Evolutionary conservation across 2,888 invertebrate genomes (phyloP).

Genomic region (Automeris io): DNA sequence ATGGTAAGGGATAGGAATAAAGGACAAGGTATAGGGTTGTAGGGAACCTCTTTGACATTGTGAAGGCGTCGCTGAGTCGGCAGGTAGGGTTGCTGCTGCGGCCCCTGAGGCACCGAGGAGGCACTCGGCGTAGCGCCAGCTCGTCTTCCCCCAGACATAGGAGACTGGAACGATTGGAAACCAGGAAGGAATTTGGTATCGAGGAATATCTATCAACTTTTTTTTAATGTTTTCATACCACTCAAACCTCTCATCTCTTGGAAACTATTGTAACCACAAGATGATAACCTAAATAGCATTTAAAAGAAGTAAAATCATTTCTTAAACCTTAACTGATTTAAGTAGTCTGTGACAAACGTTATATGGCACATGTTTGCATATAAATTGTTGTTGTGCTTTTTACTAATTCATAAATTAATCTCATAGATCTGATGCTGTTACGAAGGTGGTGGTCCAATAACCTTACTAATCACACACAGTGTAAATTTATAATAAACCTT

Average conservation of each 20-base stretch:
- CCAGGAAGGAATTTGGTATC: background rate
- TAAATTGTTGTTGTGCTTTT: too few species aligned
- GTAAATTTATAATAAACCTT: too few species aligned
- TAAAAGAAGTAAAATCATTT: too few species aligned
- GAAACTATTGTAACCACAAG: too few species aligned
- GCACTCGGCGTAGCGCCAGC: conserved; percentile 56
- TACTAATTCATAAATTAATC: too few species aligned
- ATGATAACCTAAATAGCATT: too few species aligned
- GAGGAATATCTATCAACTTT: background rate
- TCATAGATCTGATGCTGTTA: too few species aligned
- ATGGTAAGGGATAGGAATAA: background rate
- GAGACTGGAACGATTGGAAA: conserved; percentile 29
- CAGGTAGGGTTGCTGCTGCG: conserved; percentile 33
- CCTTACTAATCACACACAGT: too few species aligned
- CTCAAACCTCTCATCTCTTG: background rate
- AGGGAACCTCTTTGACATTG: conserved; percentile 50
- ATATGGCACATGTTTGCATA: too few species aligned
- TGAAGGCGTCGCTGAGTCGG: conserved; percentile 35
- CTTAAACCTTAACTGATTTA: too few species aligned
- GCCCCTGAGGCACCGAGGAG: conserved; percentile 41
- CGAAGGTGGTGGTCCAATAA: too few species aligned
- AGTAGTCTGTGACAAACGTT: too few species aligned
- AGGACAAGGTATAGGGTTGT: background rate
- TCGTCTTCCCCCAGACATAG: conserved; percentile 52
- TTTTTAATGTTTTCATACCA: background rate